Base-by-base conservation (phyloP, 2,113 vertebrate species). In the Irena cyanogastra region DNA sequence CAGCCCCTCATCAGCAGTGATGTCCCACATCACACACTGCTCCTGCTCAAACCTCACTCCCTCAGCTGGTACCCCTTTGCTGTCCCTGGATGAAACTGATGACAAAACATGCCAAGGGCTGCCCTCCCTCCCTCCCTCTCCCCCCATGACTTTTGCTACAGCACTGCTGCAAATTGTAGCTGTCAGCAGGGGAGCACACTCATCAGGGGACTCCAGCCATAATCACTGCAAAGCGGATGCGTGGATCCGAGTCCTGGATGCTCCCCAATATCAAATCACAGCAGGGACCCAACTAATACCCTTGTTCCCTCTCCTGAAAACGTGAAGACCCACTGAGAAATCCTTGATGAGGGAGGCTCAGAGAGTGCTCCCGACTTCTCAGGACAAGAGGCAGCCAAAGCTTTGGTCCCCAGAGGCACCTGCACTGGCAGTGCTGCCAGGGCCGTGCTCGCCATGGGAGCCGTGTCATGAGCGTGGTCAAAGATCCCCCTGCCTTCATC, bases 241-340 rank as follows among this genome's bases (percentile, higher is more conserved):
- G 0, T 35, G 11, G 42, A 60, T 68, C 74, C 42, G 35, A 85
- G 53, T 76, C 89, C 91, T 87, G 78, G 49, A 80, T 72, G 75
- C 56, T 93, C 92, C 96, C 94, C 90, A 52, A 33, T 77, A 93
- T 54, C 79, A 63, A 53, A 74, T 78, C 90, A 41, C 90, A 88
- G 92, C 84, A 83, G 82, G 93, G n/a, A 52, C 52, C 9, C 52
- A 31, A 5, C 87, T 94, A 85, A 95, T 87, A 74, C 71, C 59
- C 78, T 7, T 91, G 78, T 94, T 95, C 54, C 78, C 35, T 79
- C 64, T 93, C 33, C 47, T 70, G 54, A 71, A 91, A 93, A 92
- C 1, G 1, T 53, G 28, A 80, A 83, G 75, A 53, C 66, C 54
- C 45, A 31, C 75, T 85, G 93, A 77, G 87, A 80, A 88, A 94